A percentile compares a stretch with the other conserved stretches of the same genome.
Evolutionary conservation across 2,113 vertebrate species (phyloP).

Genomic region (Labeo catla): DNA sequence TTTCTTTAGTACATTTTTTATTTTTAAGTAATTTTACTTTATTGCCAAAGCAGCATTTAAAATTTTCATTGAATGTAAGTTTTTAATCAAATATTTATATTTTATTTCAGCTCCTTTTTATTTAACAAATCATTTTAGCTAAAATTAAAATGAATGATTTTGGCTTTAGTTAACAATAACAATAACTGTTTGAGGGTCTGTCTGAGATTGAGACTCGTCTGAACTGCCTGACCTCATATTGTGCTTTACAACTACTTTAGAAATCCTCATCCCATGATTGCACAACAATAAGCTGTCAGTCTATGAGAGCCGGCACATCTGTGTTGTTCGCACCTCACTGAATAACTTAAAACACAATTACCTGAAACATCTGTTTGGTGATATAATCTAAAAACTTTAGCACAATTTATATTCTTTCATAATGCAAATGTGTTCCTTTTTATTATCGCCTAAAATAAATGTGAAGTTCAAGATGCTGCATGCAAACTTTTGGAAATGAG

Average conservation of each 20-base stretch:
- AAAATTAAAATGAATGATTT: too few relatives aligned
- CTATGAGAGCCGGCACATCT: background rate
- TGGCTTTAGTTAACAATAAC: background rate
- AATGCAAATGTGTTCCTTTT: background rate
- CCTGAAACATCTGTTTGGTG: background rate
- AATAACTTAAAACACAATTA: slow-evolving; percentile 7
- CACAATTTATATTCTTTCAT: background rate
- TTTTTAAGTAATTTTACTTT: background rate
- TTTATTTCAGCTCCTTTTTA: background rate
- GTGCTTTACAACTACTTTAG: too few relatives aligned
- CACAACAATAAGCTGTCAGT: background rate
- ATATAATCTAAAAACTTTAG: background rate
- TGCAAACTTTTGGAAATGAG: background rate
- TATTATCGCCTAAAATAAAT: background rate
- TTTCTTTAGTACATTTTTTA: background rate
- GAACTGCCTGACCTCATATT: background rate
- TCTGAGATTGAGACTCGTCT: background rate
- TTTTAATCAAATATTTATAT: too few relatives aligned
- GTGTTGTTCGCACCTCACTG: background rate
- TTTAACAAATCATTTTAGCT: too few relatives aligned
- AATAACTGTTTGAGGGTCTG: background rate
- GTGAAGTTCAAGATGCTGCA: background rate
- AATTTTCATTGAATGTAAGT: background rate
- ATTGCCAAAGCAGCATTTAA: background rate
- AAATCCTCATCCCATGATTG: background rate